Base-by-base conservation (phyloP, 2,797 vertebrate species). In the Brachyalestes nurse region DNA sequence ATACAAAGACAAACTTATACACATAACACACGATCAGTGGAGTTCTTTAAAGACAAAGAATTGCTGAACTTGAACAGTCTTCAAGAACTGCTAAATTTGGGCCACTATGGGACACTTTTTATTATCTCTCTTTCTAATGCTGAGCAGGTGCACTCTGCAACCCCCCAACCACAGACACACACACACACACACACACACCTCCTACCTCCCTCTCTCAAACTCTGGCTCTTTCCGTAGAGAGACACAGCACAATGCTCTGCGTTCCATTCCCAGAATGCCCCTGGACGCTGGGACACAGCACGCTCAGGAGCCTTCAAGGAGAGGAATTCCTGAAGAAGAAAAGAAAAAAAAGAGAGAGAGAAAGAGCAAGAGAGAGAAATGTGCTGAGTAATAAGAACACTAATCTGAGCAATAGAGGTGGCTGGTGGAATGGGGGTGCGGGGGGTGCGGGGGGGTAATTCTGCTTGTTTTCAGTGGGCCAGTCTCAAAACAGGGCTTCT, bases 391-490 rank as follows among this genome's bases (percentile, higher is more conserved):
- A 85, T 81, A 75, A 65, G 60, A 83, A 81, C 83, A 77, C 66
- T 77, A 91, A 93, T 91, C 90, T 91, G 86, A 89, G 86, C 87
- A 40, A 80, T 82, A 87, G 86, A 90, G 25, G 14, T 88, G 73
- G 84, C 88, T 90, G 84, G 87, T 88, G 72, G 80, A 61, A 67
- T 72, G 66, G 45, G 70, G 23, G 80, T 89, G 91, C 83, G n/a
- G n/a, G n/a, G n/a, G n/a, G n/a, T n/a, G n/a, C n/a, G n/a, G 40
- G 82, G 80, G 85, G 87, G 89, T 90, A 89, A 92, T 91, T 91
- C 77, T 92, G 92, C 93, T 94, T 94, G 92, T 92, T 95, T 93
- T 93, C 91, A 89, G 88, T 92, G 85, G 89, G 89, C 89, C 88
- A 93, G 92, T 91, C 92, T 94, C 91, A 92, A 94, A 92, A 94